Conservation (phyloP, 1,140 invertebrate genomes). For the Atopsyche davidsoni region DNA sequence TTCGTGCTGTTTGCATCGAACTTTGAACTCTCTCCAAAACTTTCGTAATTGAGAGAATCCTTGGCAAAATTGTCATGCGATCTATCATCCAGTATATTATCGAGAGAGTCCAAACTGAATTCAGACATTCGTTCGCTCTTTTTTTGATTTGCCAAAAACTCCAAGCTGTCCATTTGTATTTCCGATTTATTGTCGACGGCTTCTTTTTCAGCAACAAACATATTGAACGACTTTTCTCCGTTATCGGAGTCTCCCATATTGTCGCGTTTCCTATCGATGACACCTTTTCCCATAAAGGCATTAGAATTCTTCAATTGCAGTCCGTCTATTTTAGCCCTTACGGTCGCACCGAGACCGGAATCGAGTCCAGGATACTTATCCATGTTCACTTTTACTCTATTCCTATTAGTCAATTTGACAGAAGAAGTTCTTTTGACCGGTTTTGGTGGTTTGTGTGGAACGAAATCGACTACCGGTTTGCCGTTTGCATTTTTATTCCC, state of each 20-base stretch:
- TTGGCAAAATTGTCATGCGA: conserved; percentile 40
- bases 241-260: conserved; percentile 30
- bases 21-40: conserved; percentile 25
- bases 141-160: conserved; percentile 49
- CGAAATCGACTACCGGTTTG: conserved; percentile 50
- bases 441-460: conserved; percentile 54
- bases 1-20: conserved; percentile 26
- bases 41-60: conserved; percentile 37
- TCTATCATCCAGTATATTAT: conserved; percentile 40
- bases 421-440: conserved; percentile 46
- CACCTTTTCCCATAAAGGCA: conserved; percentile 4
- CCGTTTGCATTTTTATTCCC: conserved; percentile 42
- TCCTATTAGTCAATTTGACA: conserved; percentile 44
- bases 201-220: conserved; percentile 54
- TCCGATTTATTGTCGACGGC: conserved; percentile 52
- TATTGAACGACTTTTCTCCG: conserved; percentile 50
- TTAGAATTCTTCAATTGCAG: conserved; percentile 42
- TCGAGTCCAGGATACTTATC: conserved; percentile 28
- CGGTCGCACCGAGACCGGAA: conserved; percentile 41
- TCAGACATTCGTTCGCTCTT: conserved; percentile 41
- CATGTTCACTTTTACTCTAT: conserved; percentile 34
- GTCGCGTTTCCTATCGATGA: conserved; percentile 8
- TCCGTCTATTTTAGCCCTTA: conserved; percentile 47
- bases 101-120: conserved; percentile 47
- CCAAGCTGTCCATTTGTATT: conserved; percentile 53